Evolutionary conservation across 2,888 invertebrate genomes (phyloP), one percentile per base, ranked within the genome.

Genomic region (Cremastinae sp.): DNA sequence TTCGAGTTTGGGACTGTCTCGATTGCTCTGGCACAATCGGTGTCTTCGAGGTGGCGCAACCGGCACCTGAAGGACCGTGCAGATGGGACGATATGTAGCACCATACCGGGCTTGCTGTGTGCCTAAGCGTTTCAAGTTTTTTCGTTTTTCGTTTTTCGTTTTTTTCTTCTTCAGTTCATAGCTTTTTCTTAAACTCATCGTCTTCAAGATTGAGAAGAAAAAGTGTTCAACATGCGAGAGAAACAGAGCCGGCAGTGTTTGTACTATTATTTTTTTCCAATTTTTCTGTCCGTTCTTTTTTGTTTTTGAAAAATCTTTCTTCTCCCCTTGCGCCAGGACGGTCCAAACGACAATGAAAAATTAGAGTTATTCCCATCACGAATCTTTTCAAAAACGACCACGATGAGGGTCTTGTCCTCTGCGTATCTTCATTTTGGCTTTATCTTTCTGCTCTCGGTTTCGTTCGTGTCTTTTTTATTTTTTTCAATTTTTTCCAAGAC

Each of bases 41-140:
- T 87, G 87, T 85, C 85, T 86, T 87, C 88, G 88, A 74, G 88
- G 87, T 56, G 87, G 88, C 66, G 85, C 87, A 84, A 87, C 85
- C 78, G 87, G 87, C 82, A 83, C 84, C 84, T 82, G 83, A 75
- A 85, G 82, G 79, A 84, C 87, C 86, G 85, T 87, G 87, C 81
- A 89, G 86, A 84, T 88, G 88, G 84, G 88, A 85, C 82, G 89
- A 89, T 86, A 89, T 86, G 88, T 89, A 89, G 87, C 88, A 89
- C 89, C 89, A 89, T 84, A 89, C 84, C 83, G 88, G 87, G 76
- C 85, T 88, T 82, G 87, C 83, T 84, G 89, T 84, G 83, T 89
- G 88, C 88, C 89, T 88, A 87, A 82, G 84, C 80, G 76, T 83
- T 73, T 75, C 75, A 66, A 49, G 71, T 66, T 72, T 43, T 65